A percentile compares a stretch with the other conserved stretches of the same genome.
Evolutionary conservation across 1,140 invertebrate species (phyloP).

Genomic region (Hypsibius dujardini): DNA sequence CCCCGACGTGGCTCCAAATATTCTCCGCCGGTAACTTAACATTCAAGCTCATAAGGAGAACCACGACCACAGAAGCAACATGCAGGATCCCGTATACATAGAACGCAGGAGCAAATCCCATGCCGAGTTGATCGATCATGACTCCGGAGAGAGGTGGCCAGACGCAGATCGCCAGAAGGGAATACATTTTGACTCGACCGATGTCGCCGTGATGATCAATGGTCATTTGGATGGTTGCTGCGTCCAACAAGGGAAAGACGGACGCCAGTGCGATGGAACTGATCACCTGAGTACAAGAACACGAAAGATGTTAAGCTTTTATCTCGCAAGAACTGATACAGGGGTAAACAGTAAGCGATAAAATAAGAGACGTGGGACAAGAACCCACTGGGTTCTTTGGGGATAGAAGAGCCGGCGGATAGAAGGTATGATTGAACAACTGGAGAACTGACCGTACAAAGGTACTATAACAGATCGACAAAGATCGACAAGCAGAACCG

Average conservation of each 20-base stretch:
- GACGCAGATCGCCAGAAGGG: neutral
- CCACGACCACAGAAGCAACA: neutral
- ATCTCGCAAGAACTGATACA: too few relatives aligned
- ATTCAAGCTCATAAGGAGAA: neutral
- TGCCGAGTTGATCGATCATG: neutral
- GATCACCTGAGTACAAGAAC: neutral
- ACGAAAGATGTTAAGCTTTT: too few relatives aligned
- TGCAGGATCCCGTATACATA: neutral
- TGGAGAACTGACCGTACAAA: too few relatives aligned
- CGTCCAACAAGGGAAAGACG: neutral
- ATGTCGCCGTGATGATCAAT: neutral
- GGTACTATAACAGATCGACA: too few relatives aligned
- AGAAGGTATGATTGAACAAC: too few relatives aligned
- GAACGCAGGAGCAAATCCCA: constrained; percentile 1
- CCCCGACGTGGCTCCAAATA: neutral
- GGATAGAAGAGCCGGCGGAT: too few relatives aligned
- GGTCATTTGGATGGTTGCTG: neutral
- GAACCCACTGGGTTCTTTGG: too few relatives aligned
- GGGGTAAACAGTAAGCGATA: too few relatives aligned
- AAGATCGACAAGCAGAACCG: too few relatives aligned
- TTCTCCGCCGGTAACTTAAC: neutral
- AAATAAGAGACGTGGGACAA: too few relatives aligned
- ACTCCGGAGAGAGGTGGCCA: neutral
- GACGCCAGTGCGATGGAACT: neutral
- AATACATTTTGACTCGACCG: neutral